phyloP scores from a whole-genome alignment of 1,140 invertebrate genomes.

The Aphelenchoides avenae region DNA sequence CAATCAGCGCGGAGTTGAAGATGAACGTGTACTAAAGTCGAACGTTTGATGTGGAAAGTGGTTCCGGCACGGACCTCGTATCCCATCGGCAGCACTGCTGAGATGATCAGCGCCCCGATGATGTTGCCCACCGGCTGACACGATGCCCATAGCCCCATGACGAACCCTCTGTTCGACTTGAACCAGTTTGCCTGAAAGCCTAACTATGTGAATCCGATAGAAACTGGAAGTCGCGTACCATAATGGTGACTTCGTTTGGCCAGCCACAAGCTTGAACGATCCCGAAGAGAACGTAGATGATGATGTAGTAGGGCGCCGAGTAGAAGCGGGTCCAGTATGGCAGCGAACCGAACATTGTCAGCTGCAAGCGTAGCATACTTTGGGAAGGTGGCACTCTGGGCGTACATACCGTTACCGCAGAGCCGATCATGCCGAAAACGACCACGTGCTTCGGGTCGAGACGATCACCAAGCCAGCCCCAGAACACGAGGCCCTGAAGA shows the following conservation, averaged over 20 bases:
- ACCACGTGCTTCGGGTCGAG: conserved; percentile 62
- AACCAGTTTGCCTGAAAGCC: conserved; percentile 61
- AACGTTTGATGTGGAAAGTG: conserved; percentile 14
- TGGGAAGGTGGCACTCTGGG: no score
- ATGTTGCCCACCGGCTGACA: conserved; percentile 65
- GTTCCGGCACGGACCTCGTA: conserved; percentile 61
- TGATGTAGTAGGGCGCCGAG: conserved; percentile 60
- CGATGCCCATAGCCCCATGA: conserved; percentile 63
- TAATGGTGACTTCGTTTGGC: conserved; percentile 60
- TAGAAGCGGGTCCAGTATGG: conserved; percentile 62
- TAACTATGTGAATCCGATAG: conserved; percentile 45
- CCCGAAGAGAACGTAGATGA: conserved; percentile 59
- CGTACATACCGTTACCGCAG: conserved; percentile 61
- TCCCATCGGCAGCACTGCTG: conserved; percentile 61
- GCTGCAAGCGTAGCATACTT: conserved; percentile 59
- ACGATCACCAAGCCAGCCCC: conserved; percentile 63
- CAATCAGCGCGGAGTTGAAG: conserved; percentile 60
- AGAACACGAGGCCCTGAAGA: conserved; percentile 63
- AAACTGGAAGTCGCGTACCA: conserved; percentile 60
- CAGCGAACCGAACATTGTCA: conserved; percentile 63
- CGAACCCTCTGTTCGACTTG: conserved; percentile 61
- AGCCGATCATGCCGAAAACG: conserved; percentile 62
- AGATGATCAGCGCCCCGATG: conserved; percentile 62
- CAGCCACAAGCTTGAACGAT: conserved; percentile 61
- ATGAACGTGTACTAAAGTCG: conserved; percentile 62